These are phyloP conservation scores for human (Homo sapiens) DNA, from an alignment of 2,113 vertebrate species.

Conservation along the genomic window DNA sequence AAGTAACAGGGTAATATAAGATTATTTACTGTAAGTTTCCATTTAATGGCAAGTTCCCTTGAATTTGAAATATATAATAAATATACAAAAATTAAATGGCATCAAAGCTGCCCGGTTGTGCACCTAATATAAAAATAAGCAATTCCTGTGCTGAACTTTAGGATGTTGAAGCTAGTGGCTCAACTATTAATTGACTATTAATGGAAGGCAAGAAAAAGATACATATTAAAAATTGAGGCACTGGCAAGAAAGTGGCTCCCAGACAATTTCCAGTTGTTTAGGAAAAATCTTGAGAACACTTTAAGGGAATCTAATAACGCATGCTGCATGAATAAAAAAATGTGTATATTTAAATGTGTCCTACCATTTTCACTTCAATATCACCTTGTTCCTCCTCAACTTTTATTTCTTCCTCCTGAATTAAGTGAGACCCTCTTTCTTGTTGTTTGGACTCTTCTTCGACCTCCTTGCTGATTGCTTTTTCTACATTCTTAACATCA, in stretches of 20 bases:
- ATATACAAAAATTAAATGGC: neutral
- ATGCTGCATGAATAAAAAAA: neutral
- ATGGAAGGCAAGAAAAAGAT: neutral
- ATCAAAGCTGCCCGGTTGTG: neutral
- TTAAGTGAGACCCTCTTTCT: neutral
- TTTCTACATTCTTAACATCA: neutral
- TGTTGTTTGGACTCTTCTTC: neutral
- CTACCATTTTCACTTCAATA: neutral
- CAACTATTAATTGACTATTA: neutral
- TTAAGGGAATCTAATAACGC: neutral
- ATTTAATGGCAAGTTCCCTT: neutral
- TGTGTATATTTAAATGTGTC: neutral
- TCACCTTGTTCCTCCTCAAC: conserved; percentile 30
- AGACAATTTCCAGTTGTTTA: neutral
- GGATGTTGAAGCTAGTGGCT: neutral
- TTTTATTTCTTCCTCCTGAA: conserved; percentile 60
- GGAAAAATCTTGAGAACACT: neutral
- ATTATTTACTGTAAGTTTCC: neutral
- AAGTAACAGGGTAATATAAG: neutral
- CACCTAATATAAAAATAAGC: neutral
- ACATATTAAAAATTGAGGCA: neutral
- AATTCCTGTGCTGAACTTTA: neutral
- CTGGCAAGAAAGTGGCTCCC: neutral
- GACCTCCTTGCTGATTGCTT: neutral
- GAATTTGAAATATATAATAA: neutral